Percentiles rank a stretch among this genome's conserved stretches.
Conservation (phyloP, 2,797 vertebrate species). For the Bryconaethiops microstoma region DNA sequence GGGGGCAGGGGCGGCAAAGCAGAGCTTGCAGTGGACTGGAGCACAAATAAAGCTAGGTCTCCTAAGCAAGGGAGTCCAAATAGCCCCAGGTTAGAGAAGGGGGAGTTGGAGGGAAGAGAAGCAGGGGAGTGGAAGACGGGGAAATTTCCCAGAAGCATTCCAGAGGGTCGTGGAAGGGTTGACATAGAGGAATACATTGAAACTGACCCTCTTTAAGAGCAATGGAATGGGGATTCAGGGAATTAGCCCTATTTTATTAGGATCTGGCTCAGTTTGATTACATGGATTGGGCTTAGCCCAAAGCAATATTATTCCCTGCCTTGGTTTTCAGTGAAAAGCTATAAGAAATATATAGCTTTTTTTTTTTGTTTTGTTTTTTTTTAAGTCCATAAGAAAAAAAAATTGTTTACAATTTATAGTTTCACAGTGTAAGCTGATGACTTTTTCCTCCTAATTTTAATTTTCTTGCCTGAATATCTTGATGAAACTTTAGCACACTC, state of each 20-base stretch:
- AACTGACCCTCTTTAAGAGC: constrained; percentile 62
- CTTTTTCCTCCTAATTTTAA: constrained; percentile 26
- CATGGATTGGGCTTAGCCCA: constrained; percentile 28
- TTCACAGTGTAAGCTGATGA: constrained; percentile 43
- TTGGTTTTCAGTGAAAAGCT: constrained; percentile 48
- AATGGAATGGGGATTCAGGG: constrained; percentile 12
- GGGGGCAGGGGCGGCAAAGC: constrained; percentile 66
- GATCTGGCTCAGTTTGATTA: constrained; percentile 27
- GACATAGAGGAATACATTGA: constrained; percentile 66
- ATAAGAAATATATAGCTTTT: constrained; percentile 43
- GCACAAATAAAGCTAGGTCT: constrained; percentile 37
- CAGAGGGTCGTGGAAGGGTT: constrained; percentile 38
- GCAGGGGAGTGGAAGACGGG: constrained; percentile 45
- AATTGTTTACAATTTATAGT: background rate
- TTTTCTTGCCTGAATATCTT: constrained; percentile 15
- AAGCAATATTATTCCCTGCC: constrained; percentile 67
- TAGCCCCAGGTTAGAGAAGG: constrained; percentile 66
- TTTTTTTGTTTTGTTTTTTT: background rate
- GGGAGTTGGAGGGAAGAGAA: constrained; percentile 53
- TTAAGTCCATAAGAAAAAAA: background rate
- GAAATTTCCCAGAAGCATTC: constrained; percentile 41
- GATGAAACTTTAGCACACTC: constrained; percentile 46
- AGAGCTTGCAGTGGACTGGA: constrained; percentile 57
- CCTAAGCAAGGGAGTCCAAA: constrained; percentile 36
- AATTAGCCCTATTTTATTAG: constrained; percentile 1